A percentile compares a stretch with the other conserved stretches of the same genome.
phyloP scores from a whole-genome alignment of 2,113 vertebrate genomes.

The Lipophrys pholis region DNA sequence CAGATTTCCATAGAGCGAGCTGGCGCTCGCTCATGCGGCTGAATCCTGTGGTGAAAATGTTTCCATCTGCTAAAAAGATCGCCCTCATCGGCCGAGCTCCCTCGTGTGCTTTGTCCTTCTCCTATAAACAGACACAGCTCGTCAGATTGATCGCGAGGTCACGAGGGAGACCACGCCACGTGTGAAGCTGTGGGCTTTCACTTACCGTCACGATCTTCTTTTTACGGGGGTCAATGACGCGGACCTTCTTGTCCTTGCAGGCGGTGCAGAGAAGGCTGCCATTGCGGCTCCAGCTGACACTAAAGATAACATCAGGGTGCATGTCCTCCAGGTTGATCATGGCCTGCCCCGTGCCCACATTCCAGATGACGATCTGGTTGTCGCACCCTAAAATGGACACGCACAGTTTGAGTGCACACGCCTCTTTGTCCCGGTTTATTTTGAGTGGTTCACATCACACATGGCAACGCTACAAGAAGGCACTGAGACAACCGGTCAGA shows the following conservation, averaged over 20 bases:
- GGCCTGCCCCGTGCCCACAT: conserved; percentile 95
- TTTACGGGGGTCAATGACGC: conserved; percentile 95
- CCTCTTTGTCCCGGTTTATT: conserved; percentile 54
- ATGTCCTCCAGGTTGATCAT: conserved; percentile 94
- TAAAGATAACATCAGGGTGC: conserved; percentile 97
- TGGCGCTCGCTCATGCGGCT: conserved; percentile 99
- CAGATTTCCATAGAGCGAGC: conserved; percentile 95
- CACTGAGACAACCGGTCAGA: conserved; percentile 42
- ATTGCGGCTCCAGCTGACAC: conserved; percentile 95
- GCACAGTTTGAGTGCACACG: conserved; percentile 30
- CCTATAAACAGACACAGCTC: conserved; percentile 81
- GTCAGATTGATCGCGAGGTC: conserved; percentile 27
- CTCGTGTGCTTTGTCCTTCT: conserved; percentile 97
- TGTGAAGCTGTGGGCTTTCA: too few species aligned
- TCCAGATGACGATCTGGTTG: conserved; percentile 95
- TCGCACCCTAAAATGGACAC: conserved; percentile 88
- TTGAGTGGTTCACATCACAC: conserved; percentile 35
- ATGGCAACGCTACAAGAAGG: conserved; percentile 35
- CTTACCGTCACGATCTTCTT: conserved; percentile 91
- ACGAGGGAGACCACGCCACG: too few species aligned
- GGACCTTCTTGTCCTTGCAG: conserved; percentile 98
- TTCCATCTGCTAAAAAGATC: conserved; percentile 94
- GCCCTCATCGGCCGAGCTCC: conserved; percentile 96
- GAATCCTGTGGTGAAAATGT: conserved; percentile 97
- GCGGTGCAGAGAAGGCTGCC: conserved; percentile 96